Evolutionary conservation across 1,140 invertebrate genomes (phyloP), one percentile per base, ranked within the genome.

Genomic region (Solen grandis): DNA sequence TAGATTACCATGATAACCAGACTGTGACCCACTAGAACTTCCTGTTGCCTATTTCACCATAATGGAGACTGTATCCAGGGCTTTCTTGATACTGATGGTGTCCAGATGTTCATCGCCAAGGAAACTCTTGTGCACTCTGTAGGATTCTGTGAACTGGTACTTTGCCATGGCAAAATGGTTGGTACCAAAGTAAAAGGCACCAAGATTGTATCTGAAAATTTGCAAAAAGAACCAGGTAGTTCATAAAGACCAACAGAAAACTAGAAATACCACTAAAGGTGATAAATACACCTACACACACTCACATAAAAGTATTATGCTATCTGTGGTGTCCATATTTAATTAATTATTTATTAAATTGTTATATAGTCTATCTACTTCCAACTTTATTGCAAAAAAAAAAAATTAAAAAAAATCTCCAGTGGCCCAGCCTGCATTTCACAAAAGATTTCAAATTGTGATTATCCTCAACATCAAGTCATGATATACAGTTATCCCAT

Each of bases 181-280:
- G 13, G 83, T 84, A 0, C 83, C 87, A 80, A 85, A 87, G 69
- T 86, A 88, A 54, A 82, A 84, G 25, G 81, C 82, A 27, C 87
- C 87, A 22, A 88, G 69, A 57, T 88, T 88, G 73, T 85, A 88
- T 65, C 87, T 88, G 66, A 22, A 79, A 74, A 27, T 19, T 74
- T 5, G 31, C 62, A 66, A 73, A 75, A n/a, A n/a, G 38, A 22
- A 73, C 13, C 22, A 60, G n/a, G n/a, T n/a, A n/a, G n/a, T n/a
- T n/a, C n/a, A n/a, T n/a, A n/a, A n/a, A n/a, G 46, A 50, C 19
- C 19, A 19, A 50, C 8, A 50, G 46, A 13, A 13, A 59, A 19
- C 14, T 14, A 19, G 14, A 59, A 59, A 59, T 19, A 59, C 14
- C 22, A 22, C 8, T 59, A 19, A 13, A 59, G 22, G 14, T 19